Evolutionary conservation across 2,888 invertebrate species (phyloP).

Genomic region (Andrena camellia): DNA sequence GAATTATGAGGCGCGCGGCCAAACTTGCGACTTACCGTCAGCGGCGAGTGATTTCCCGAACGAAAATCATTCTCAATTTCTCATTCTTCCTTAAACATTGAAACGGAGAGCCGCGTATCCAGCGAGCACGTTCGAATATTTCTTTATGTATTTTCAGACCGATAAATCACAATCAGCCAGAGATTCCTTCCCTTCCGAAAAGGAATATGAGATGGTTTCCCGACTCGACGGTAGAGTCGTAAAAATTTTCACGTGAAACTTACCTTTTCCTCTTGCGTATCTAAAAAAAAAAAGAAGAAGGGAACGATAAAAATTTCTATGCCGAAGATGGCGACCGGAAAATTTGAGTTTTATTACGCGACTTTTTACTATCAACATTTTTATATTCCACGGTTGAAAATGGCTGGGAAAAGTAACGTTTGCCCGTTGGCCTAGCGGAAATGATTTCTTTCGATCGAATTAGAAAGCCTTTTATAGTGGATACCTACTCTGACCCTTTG

Average conservation of each 20-base stretch:
- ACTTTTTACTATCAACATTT: slow-evolving; percentile 40
- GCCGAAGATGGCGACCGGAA: background rate
- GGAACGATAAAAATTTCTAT: slow-evolving; percentile 13
- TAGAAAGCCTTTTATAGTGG: background rate
- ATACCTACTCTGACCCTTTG: background rate
- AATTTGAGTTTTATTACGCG: slow-evolving; percentile 43
- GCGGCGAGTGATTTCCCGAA: background rate
- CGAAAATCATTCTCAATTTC: background rate
- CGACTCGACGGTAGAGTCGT: slow-evolving; percentile 38
- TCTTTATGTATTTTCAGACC: slow-evolving; percentile 60
- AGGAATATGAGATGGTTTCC: slow-evolving; percentile 55
- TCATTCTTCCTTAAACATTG: background rate
- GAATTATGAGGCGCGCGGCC: slow-evolving; percentile 16
- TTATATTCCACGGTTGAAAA: background rate
- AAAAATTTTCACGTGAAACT: slow-evolving; percentile 49
- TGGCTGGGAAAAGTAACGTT: slow-evolving; percentile 3
- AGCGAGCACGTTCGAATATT: slow-evolving; percentile 54
- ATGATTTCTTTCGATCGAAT: slow-evolving; percentile 3
- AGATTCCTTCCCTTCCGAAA: slow-evolving; percentile 31
- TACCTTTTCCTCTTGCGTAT: too few relatives aligned
- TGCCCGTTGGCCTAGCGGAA: background rate
- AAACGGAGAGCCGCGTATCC: slow-evolving; percentile 27
- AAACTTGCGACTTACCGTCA: background rate
- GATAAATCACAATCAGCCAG: slow-evolving; percentile 63
- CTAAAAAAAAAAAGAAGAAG: background rate